Evolutionary conservation across 2,888 invertebrate genomes (phyloP).

Genomic region (Odontothrips loti): DNA sequence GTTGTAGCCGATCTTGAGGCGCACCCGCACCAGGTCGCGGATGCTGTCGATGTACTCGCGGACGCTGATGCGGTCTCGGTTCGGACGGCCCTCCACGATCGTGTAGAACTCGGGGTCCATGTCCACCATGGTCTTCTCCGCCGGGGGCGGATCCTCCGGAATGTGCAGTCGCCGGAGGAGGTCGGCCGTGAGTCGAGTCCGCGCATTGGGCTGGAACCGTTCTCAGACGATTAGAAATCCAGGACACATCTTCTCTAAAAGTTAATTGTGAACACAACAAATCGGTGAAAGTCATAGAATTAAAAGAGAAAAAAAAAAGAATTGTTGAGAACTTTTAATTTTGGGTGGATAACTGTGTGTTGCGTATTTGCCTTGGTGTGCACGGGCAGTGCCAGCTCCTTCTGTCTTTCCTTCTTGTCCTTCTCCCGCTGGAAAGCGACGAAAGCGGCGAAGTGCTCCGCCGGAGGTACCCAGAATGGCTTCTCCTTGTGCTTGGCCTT

Average conservation of each 20-base stretch:
- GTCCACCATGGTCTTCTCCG: constrained; percentile 58
- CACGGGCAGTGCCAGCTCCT: background rate
- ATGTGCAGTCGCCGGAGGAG: constrained; percentile 31
- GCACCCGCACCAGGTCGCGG: constrained; percentile 51
- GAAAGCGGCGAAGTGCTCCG: constrained; percentile 11
- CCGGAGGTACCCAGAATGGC: background rate
- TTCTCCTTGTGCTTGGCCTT: constrained; percentile 42
- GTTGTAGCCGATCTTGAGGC: constrained; percentile 49
- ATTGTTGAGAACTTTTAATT: background rate
- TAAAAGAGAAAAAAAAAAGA: too few relatives aligned
- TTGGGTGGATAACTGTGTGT: background rate
- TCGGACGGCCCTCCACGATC: constrained; percentile 58
- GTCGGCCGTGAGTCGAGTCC: constrained; percentile 31
- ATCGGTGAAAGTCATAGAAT: background rate
- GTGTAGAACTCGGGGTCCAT: constrained; percentile 63
- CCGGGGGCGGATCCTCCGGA: constrained; percentile 51
- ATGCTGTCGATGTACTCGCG: constrained; percentile 56
- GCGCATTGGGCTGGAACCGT: constrained; percentile 7
- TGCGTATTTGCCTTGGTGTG: background rate
- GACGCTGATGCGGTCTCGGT: constrained; percentile 56
- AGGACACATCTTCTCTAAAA: background rate
- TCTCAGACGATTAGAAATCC: background rate
- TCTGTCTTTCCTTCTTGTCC: background rate
- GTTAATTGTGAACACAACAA: background rate
- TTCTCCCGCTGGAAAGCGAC: constrained; percentile 26